A percentile compares a stretch with the other conserved stretches of the same genome.
phyloP scores from a whole-genome alignment of 2,797 vertebrate species.

The Megaceryle alcyon region DNA sequence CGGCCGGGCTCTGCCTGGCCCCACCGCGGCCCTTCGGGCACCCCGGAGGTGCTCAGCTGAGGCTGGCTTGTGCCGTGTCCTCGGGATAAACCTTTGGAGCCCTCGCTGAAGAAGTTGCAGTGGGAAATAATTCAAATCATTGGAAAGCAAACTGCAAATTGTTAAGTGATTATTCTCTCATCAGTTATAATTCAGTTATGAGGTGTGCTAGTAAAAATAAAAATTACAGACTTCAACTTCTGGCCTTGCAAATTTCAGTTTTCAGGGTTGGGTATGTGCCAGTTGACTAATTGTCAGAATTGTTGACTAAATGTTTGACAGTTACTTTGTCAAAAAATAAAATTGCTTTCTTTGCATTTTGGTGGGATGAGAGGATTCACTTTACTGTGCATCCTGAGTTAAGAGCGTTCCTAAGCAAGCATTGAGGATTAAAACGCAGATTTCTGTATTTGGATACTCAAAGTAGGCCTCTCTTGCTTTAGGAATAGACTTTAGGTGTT shows the following conservation, averaged over 20 bases:
- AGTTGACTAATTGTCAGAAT: not conserved
- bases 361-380: rapidly evolving
- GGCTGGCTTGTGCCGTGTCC: rapidly evolving
- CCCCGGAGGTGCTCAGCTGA: not conserved
- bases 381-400: rapidly evolving
- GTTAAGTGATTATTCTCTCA: rapidly evolving
- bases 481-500: not conserved
- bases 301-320: not conserved
- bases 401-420: not conserved
- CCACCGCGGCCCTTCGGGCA: not conserved
- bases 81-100: rapidly evolving
- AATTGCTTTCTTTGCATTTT: not conserved
- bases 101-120: not conserved
- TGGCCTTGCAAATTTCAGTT: rapidly evolving
- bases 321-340: not conserved
- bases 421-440: not conserved
- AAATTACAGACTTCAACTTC: not conserved
- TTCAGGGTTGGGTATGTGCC: not conserved
- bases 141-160: not conserved
- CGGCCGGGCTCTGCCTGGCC: not conserved
- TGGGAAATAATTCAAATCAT: not conserved
- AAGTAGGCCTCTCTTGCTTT: not conserved
- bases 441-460: not conserved
- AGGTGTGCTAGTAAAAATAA: not conserved
- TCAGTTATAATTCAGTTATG: not conserved